These are phyloP conservation scores for Tapirus indicus DNA, from an alignment of 2,797 vertebrate species.

Conservation along the genomic window DNA sequence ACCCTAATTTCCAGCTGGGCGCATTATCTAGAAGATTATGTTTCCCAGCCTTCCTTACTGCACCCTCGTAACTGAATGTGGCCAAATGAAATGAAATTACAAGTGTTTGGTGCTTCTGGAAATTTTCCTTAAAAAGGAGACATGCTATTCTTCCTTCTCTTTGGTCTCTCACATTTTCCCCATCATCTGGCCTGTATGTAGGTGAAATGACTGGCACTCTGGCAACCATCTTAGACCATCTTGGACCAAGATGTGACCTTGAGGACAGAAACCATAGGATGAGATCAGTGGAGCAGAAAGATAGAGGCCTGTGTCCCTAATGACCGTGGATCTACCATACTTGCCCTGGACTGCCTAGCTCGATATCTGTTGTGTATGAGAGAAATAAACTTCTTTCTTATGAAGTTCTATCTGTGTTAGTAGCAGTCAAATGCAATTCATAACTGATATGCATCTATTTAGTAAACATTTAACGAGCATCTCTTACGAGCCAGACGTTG, in stretches of 20 bases:
- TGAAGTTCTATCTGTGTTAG: background rate
- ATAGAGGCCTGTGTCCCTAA: background rate
- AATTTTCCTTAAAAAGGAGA: background rate
- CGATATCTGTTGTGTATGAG: background rate
- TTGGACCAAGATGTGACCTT: background rate
- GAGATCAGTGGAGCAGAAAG: background rate
- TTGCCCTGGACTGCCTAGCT: background rate
- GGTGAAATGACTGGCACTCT: background rate
- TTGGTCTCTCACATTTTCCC: background rate
- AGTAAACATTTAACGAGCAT: background rate
- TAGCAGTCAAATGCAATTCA: background rate
- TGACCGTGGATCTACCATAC: background rate
- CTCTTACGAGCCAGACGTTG: too few relatives aligned
- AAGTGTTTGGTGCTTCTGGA: background rate
- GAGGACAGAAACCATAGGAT: background rate
- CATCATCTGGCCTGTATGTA: background rate
- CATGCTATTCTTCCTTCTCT: background rate
- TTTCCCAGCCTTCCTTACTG: background rate
- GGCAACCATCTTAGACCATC: background rate
- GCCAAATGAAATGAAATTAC: background rate
- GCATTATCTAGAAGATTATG: background rate
- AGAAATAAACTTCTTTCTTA: background rate
- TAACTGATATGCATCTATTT: background rate
- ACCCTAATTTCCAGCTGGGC: background rate
- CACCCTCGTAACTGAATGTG: background rate